Base-by-base conservation (phyloP, 2,797 vertebrate species). In the Scomberomorus guttatus region DNA sequence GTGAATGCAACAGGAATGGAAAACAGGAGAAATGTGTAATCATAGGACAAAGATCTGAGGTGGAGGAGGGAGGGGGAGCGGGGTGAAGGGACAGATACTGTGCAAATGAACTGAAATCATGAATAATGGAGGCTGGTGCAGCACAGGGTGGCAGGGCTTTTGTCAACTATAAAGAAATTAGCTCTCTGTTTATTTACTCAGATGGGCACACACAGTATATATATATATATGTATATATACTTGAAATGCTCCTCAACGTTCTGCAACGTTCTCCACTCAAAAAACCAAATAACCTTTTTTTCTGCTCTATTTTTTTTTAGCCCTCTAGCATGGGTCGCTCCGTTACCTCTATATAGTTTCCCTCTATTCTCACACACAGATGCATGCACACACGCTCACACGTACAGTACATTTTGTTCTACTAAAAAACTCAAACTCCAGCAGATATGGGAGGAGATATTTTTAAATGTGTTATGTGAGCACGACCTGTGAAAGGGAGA, bases 381-480 rank as follows among this genome's bases (percentile, higher is more conserved):
- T 58, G 42, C 50, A 70, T 7, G 15, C 54, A 52, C 29, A 22
- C 8, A 54, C 52, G 12, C n/a, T 17, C 32, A 65, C 66, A 66
- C 66, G 65, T 63, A 70, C 48, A 42, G 78, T 67, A 78, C 70
- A 74, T 64, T n/a, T 72, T 11, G 54, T 60, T 75, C 59, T 70
- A 18, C 52, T 61, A 42, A 82, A 75, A 79, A 10, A 70, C 62
- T 70, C 34, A 57, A 72, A 67, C 72, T 34, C 3, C n/a, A 79
- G 60, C 44, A 71, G 74, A 70, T 64, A 55, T 69, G 52, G 32
- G 20, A 61, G 37, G 68, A 81, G 66, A 67, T 88, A 81, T 87
- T 85, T 88, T 85, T 84, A 73, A 76, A 25, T 70, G 46, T 78
- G 71, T 84, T 81, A 76, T 42, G 57, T 83, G 71, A 84, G 77